phyloP scores from a whole-genome alignment of 2,888 invertebrate species.

The Carcina quercana region DNA sequence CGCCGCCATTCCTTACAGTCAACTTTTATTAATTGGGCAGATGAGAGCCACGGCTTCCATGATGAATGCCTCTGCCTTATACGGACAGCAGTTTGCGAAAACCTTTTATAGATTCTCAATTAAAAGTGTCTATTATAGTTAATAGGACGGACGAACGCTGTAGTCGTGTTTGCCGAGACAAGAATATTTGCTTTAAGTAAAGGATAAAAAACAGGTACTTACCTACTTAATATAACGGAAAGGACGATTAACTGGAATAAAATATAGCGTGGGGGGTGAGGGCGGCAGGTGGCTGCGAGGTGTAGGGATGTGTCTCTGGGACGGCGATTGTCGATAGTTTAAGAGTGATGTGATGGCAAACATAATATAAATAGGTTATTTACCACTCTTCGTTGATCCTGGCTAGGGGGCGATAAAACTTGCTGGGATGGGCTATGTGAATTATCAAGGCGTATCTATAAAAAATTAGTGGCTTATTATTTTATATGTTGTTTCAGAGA shows the following conservation, averaged over 20 bases:
- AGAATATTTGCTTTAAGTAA: constrained; percentile 70
- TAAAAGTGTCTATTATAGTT: constrained; percentile 73
- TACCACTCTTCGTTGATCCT: no score
- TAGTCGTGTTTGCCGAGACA: constrained; percentile 60
- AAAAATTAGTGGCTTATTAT: no score
- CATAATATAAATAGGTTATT: no score
- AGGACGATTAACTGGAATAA: constrained; percentile 73
- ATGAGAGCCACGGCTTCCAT: constrained; percentile 67
- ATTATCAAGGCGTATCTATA: no score
- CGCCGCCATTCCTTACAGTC: constrained; percentile 64
- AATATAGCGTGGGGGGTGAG: constrained; percentile 72
- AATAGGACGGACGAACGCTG: constrained; percentile 60
- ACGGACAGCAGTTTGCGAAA: constrained; percentile 65
- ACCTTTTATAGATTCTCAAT: constrained; percentile 75
- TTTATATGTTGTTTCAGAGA: no score
- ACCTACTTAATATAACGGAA: constrained; percentile 74
- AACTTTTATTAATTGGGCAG: constrained; percentile 75
- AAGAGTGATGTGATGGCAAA: no score
- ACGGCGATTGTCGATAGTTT: constrained; percentile 6
- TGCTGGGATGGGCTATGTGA: no score
- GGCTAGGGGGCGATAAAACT: no score
- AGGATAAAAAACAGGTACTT: constrained; percentile 66
- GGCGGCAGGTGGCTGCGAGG: constrained; percentile 65
- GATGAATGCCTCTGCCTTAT: constrained; percentile 69
- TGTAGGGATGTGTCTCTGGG: constrained; percentile 44